Evolutionary conservation across 1,140 invertebrate species (phyloP).

Genomic region (Glomeris maerens): DNA sequence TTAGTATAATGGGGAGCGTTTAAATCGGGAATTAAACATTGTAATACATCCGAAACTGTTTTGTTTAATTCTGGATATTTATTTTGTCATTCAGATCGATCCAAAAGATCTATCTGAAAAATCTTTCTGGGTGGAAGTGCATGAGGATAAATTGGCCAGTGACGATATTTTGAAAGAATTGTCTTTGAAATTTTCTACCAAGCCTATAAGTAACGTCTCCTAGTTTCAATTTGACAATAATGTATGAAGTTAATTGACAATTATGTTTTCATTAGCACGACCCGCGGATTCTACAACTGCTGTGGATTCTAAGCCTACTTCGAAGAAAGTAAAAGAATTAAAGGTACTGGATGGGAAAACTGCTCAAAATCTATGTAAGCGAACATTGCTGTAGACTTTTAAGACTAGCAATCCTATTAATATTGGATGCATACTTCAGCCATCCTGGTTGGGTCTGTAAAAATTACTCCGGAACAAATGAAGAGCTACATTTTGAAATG

Average conservation of each 20-base stretch:
- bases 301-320: slow-evolving; percentile 48
- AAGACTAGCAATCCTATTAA: neutral
- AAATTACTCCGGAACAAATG: slow-evolving; percentile 74
- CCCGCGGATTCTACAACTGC: neutral
- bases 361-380: slow-evolving; percentile 74
- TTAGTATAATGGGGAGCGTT: no score
- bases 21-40: neutral
- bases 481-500: slow-evolving; percentile 67
- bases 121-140: slow-evolving; percentile 85
- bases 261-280: neutral
- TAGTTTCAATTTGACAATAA: slow-evolving; percentile 2
- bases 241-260: neutral
- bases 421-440: slow-evolving; percentile 28
- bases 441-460: slow-evolving; percentile 76
- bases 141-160: slow-evolving; percentile 76
- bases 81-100: slow-evolving; percentile 40
- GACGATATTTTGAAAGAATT: slow-evolving; percentile 66
- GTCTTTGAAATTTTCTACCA: slow-evolving; percentile 73
- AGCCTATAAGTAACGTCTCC: slow-evolving; percentile 36
- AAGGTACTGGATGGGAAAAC: slow-evolving; percentile 82
- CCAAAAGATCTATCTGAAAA: slow-evolving; percentile 83
- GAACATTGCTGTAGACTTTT: neutral
- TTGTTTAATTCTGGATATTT: slow-evolving; percentile 4
- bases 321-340: slow-evolving; percentile 77
- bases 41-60: neutral